Conservation (phyloP, 2,113 vertebrate genomes). For the Oncorhynchus mykiss region DNA sequence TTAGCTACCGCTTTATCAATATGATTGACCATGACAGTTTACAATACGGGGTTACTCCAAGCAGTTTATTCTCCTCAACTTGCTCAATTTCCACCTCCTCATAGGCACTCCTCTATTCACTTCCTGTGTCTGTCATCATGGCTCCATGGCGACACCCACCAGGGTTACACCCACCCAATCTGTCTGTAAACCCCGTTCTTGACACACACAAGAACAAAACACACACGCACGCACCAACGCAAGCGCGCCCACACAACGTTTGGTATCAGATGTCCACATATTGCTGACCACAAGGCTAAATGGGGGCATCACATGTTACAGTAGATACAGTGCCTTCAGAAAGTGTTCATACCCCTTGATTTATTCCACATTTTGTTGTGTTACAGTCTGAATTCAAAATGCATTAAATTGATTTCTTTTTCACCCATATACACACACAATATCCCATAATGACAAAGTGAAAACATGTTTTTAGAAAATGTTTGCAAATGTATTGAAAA, state of each 20-base stretch:
- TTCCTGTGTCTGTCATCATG: constrained; percentile 38
- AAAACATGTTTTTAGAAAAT: too few species aligned
- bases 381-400: too few species aligned
- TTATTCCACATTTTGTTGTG: too few species aligned
- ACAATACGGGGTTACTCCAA: too few species aligned
- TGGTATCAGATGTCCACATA: constrained; percentile 42
- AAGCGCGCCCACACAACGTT: neutral
- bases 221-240: neutral
- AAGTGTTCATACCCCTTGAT: too few species aligned
- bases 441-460: too few species aligned
- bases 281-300: constrained; percentile 62
- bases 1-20: too few species aligned
- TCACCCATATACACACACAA: too few species aligned
- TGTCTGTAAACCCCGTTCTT: constrained; percentile 30
- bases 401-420: too few species aligned
- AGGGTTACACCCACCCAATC: constrained; percentile 23
- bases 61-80: constrained; percentile 1
- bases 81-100: too few species aligned
- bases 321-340: neutral
- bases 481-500: too few species aligned
- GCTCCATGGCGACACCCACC: neutral
- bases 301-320: constrained; percentile 22
- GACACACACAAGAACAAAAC: constrained; percentile 13
- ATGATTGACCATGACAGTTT: neutral
- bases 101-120: constrained; percentile 13